A percentile compares a stretch with the other conserved stretches of the same genome.
phyloP scores from a whole-genome alignment of 2,797 vertebrate species.

The Neoniphon sammara region DNA sequence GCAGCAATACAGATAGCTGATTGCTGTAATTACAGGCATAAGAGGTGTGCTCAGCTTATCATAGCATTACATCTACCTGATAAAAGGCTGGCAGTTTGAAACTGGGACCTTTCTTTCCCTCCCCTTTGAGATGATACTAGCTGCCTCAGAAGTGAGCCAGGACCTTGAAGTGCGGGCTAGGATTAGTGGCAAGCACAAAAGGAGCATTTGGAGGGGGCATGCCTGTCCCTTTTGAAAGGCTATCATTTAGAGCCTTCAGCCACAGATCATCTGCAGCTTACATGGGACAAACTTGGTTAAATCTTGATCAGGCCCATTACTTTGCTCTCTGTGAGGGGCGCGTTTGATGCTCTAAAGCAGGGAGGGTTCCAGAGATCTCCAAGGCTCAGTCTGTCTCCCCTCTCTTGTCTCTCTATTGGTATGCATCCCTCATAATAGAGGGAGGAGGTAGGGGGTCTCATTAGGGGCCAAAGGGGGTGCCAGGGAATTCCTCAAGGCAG shows the following conservation, averaged over 20 bases:
- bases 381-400: slow-evolving; percentile 70
- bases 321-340: slow-evolving; percentile 64
- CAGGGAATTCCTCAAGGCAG: slow-evolving; percentile 69
- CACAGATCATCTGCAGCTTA: slow-evolving; percentile 76
- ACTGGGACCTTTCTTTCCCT: slow-evolving; percentile 69
- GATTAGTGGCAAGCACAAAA: slow-evolving; percentile 81
- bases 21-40: slow-evolving; percentile 66
- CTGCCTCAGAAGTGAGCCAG: slow-evolving; percentile 76
- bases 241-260: slow-evolving; percentile 80
- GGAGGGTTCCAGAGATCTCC: slow-evolving; percentile 64
- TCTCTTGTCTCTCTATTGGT: slow-evolving; percentile 78
- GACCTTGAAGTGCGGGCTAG: slow-evolving; percentile 79
- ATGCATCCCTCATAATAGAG: slow-evolving; percentile 79
- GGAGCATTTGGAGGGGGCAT: slow-evolving; percentile 69
- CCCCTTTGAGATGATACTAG: slow-evolving; percentile 76
- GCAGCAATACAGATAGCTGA: slow-evolving; percentile 24
- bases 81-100: slow-evolving; percentile 65
- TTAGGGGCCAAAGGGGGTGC: slow-evolving; percentile 61
- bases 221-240: slow-evolving; percentile 75
- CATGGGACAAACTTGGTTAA: slow-evolving; percentile 65
- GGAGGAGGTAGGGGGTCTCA: slow-evolving; percentile 79
- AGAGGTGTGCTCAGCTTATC: slow-evolving; percentile 71
- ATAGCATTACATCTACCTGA: slow-evolving; percentile 70
- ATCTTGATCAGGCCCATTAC: slow-evolving; percentile 73
- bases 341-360: slow-evolving; percentile 69